Conservation (phyloP, 2,888 invertebrate genomes). For the Drosophila austrosaltans region DNA sequence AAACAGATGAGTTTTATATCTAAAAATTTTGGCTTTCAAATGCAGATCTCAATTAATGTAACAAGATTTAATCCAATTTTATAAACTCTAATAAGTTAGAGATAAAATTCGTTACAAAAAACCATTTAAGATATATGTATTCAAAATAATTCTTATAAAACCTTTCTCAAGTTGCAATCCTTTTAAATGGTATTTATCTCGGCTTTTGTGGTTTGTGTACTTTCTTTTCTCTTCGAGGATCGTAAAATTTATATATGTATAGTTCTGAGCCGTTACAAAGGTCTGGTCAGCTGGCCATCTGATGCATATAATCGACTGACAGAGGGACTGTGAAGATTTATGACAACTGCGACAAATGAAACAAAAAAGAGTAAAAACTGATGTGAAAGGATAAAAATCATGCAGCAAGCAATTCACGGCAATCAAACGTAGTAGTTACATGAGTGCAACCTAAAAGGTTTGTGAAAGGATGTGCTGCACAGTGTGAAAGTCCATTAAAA, state of each 20-base stretch:
- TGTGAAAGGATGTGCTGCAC: constrained; percentile 63
- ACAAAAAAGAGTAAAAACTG: constrained; percentile 42
- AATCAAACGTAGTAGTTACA: constrained; percentile 72
- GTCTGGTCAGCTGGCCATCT: constrained; percentile 59
- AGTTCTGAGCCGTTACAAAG: constrained; percentile 3
- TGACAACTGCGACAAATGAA: constrained; percentile 60
- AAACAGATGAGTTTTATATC: too few relatives aligned
- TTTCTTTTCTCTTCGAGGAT: neutral
- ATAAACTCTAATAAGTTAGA: neutral
- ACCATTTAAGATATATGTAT: neutral
- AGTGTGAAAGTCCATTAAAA: constrained; percentile 77
- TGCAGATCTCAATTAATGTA: too few relatives aligned
- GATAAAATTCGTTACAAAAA: neutral
- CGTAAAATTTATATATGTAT: neutral
- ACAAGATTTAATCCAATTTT: too few relatives aligned
- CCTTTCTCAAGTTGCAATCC: neutral
- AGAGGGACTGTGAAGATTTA: constrained; percentile 46
- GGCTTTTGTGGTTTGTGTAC: neutral
- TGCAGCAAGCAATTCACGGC: constrained; percentile 77
- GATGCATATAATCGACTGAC: constrained; percentile 59
- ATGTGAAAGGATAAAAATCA: constrained; percentile 69
- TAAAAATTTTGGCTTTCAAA: too few relatives aligned
- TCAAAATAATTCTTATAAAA: neutral
- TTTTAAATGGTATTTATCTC: neutral
- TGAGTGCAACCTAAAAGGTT: constrained; percentile 68